Evolutionary conservation across 2,888 invertebrate genomes (phyloP).

Genomic region (Tenthredo mesomela): DNA sequence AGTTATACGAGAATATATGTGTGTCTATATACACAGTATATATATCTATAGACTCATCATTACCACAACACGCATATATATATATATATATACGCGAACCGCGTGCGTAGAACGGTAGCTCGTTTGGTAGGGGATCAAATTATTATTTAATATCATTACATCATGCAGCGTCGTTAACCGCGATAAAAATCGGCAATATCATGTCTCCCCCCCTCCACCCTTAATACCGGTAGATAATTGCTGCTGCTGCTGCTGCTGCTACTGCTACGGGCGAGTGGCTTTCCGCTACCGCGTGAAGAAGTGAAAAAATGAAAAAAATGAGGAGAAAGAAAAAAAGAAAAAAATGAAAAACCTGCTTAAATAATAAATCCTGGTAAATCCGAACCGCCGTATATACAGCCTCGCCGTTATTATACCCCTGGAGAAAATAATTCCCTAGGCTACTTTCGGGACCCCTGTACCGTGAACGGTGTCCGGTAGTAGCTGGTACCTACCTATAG

Average conservation of each 20-base stretch:
- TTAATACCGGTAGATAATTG: neutral
- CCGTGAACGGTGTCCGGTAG: neutral
- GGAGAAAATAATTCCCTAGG: neutral
- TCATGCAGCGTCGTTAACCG: conserved; percentile 12
- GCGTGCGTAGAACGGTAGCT: neutral
- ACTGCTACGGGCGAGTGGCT: neutral
- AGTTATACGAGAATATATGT: neutral
- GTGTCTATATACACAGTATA: neutral
- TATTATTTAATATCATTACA: conserved; percentile 14
- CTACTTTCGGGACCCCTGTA: neutral
- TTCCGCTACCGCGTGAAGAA: neutral
- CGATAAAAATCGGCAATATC: conserved; percentile 17
- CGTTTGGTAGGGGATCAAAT: neutral
- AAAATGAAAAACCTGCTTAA: neutral
- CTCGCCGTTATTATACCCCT: neutral
- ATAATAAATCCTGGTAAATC: conserved; percentile 4
- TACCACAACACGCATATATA: neutral
- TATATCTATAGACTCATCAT: neutral
- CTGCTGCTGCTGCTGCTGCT: neutral
- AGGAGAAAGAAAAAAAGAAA: neutral
- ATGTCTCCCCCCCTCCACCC: neutral
- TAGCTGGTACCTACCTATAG: neutral
- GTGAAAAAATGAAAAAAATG: neutral
- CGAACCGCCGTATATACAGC: neutral
- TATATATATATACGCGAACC: neutral